Evolutionary conservation across 2,113 vertebrate species (phyloP), one percentile per base, ranked within the genome.

Genomic region (Silurus asotus): DNA sequence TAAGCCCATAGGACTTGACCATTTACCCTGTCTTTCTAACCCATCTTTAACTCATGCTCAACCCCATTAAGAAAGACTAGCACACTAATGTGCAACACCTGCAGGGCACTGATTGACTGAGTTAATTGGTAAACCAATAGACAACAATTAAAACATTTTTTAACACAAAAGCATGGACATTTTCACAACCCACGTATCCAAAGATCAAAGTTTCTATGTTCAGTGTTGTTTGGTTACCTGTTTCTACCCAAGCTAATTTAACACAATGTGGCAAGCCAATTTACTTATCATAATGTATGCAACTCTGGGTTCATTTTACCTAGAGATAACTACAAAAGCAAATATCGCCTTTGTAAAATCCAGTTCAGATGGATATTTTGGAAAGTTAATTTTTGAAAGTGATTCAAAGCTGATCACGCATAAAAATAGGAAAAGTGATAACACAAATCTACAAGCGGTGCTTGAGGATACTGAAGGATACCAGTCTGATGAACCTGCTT

Each of bases 401-500:
- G 25, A 58, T 55, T 6, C 53, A 72, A 83, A 72, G 61, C n/a
- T 20, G 0, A 58, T 8, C 15, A 59, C 8, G 37, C 49, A 25
- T 49, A 11, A 64, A 84, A 59, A 67, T 28, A 11, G 45, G 15
- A n/a, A 56, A 70, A 58, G 28, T 70, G 20, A 70, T 83, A 5
- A n/a, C 51, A 83, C 15, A 37, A 9, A 56, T 13, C 59, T 14
- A 56, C 28, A 83, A 20, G 72, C 61, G 77, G 58, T 45, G 15
- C 15, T 14, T 65, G 49, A 76, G 28, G n/a, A 65, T 25, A 19
- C n/a, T 53, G 49, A 55, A 65, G 83, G 28, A 14, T 53, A 65
- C 17, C 83, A 77, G 23, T 84, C 48, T 65, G 83, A 77, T 84
- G 23, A 77, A 65, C n/a, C n/a, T 17, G 48, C 8, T 19, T 77